Conservation (phyloP, 1,140 invertebrate genomes). For the Rhyacophila brunnea region DNA sequence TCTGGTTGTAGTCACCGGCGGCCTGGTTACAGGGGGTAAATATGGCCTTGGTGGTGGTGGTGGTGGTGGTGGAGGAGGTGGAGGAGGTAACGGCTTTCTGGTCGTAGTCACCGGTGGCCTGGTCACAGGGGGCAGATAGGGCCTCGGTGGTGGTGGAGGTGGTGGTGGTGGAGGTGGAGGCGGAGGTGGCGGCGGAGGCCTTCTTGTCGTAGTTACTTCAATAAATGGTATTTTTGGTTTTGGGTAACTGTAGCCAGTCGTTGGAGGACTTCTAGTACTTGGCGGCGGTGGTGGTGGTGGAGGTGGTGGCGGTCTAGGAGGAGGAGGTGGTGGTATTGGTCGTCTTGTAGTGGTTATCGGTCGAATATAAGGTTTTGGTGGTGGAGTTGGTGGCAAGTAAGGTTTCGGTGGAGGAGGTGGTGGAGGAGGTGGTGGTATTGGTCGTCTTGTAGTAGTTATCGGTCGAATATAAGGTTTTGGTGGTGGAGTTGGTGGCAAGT, state of each 20-base stretch:
- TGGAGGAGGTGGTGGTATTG: background rate
- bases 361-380: slow-evolving; percentile 10
- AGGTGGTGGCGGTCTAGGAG: slow-evolving; percentile 8
- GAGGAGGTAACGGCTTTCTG: background rate
- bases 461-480: slow-evolving; percentile 2
- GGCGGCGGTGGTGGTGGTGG: slow-evolving; percentile 10
- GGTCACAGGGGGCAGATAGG: background rate
- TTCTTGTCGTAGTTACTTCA: background rate
- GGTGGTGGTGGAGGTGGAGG: too few relatives aligned
- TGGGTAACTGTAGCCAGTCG: slow-evolving; percentile 32
- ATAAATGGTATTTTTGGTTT: slow-evolving; percentile 30
- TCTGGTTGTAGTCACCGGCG: background rate
- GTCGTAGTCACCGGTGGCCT: background rate
- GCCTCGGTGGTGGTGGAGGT: background rate
- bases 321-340: slow-evolving; percentile 28
- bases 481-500: slow-evolving; percentile 29
- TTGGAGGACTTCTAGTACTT: background rate
- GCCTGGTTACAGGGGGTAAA: background rate
- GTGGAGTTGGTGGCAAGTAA: background rate
- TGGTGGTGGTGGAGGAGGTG: background rate
- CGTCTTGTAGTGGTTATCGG: background rate
- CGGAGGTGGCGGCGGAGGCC: background rate
- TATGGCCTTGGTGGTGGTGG: background rate
- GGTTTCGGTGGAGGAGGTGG: slow-evolving; percentile 23
- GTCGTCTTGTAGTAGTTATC: background rate